Percentiles rank a stretch among this genome's conserved stretches.
phyloP scores from a whole-genome alignment of 2,113 vertebrate genomes.

The Burhinus oedicnemus region DNA sequence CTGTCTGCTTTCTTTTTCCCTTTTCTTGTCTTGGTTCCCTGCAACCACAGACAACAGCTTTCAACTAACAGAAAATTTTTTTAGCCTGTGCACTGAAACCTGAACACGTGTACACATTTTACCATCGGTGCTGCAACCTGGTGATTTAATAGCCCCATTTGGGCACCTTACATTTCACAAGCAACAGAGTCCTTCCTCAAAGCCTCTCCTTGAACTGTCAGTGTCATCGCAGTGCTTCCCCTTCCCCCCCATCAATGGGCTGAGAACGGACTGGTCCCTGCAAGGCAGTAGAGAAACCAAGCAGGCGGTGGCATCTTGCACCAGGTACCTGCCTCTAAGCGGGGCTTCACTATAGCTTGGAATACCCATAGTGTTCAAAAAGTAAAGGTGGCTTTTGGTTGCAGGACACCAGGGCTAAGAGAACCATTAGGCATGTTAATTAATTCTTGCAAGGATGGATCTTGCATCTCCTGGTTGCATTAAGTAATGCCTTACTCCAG shows the following conservation, averaged over 20 bases:
- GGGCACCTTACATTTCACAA: not conserved
- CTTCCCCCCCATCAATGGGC: rapidly evolving
- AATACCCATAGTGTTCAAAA: not conserved
- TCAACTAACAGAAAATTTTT: not conserved
- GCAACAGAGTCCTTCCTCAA: not conserved
- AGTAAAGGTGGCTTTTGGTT: not conserved
- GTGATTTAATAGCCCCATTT: not conserved
- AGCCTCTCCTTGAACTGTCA: not conserved
- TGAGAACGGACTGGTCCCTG: not conserved
- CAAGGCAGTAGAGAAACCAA: not conserved
- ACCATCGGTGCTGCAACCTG: not conserved
- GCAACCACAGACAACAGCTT: not conserved
- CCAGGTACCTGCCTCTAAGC: not conserved
- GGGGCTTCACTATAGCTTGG: not conserved
- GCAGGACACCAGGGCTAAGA: not conserved
- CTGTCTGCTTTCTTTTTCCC: not conserved
- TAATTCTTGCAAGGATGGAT: not conserved
- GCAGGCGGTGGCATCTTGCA: not conserved
- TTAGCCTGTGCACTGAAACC: not conserved
- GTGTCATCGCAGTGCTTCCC: rapidly evolving
- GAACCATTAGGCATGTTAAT: not conserved
- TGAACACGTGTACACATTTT: rapidly evolving
- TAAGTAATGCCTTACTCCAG: not conserved
- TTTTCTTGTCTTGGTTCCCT: not conserved
- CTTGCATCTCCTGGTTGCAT: not conserved